Base-by-base conservation (phyloP, 2,113 vertebrate genomes). In the Ageneiosus marmoratus region DNA sequence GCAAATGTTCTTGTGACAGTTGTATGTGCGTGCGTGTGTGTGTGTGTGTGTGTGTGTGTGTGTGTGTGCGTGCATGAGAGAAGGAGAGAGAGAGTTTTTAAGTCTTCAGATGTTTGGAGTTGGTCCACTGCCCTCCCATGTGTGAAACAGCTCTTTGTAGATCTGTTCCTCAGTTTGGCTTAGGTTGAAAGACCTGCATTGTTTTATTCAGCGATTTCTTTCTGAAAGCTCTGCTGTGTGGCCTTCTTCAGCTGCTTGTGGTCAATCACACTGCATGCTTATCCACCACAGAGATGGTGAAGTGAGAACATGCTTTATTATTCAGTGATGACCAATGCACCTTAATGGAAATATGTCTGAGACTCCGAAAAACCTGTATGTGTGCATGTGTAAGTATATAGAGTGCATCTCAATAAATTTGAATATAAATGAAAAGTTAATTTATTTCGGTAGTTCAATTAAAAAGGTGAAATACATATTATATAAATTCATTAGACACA, bases 191-290 rank as follows among this genome's bases (percentile, higher is more conserved):
- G 81, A 67, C 62, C 22, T 24, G 55, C 53, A 73, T 85, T 87
- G 86, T 87, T 87, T 85, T 83, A 85, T 85, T 87, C 81, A 85
- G 58, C 80, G 18, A 22, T 85, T 83, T 80, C 80, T 34, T 70
- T 60, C 80, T 87, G 84, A 87, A 87, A 87, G 86, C 86, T 72
- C 24, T 46, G 84, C 83, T 87, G 84, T 87, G 83, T 85, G 63
- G 81, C 77, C 73, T 67, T 22, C 79, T 83, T 87, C 86, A 85
- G 86, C 86, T 81, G 80, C 62, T 77, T 18, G 7, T 51, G 65
- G 62, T 70, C 3, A 22, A 58, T 81, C 60, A 77, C 55, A 73
- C 29, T 78, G 84, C 12, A 18, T 29, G 60, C 56, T 84, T 76
- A 62, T 83, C 76, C 80, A 79, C 80, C 27, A 32, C 22, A 15